phyloP scores from a whole-genome alignment of 1,140 invertebrate genomes.

The Pogonognathellus flavescens region DNA sequence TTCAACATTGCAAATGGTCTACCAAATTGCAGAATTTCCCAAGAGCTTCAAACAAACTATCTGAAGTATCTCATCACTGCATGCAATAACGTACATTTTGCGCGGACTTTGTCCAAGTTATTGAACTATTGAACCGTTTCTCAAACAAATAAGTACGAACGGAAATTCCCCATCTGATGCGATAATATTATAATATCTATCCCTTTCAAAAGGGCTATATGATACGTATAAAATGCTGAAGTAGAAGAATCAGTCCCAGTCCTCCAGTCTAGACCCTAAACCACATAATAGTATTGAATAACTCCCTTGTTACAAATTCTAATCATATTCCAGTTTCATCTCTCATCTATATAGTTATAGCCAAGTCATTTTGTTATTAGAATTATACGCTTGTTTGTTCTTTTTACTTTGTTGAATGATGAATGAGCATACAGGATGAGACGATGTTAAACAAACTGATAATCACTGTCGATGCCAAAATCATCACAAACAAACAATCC shows the following conservation, averaged over 20 bases:
- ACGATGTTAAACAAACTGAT: too few relatives aligned
- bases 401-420: too few relatives aligned
- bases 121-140: constrained; percentile 8
- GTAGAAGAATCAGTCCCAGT: neutral
- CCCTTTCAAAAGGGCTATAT: neutral
- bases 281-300: too few relatives aligned
- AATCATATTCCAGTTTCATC: too few relatives aligned
- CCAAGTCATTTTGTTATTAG: too few relatives aligned
- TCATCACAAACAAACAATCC: too few relatives aligned
- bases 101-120: constrained; percentile 16
- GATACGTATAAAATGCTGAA: neutral
- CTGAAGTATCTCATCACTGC: neutral
- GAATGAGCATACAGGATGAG: too few relatives aligned
- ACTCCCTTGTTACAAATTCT: too few relatives aligned
- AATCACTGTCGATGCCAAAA: too few relatives aligned
- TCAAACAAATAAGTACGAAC: constrained; percentile 46
- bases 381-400: too few relatives aligned
- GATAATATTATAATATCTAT: constrained; percentile 36
- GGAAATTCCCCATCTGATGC: neutral
- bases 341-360: too few relatives aligned
- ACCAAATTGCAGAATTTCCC: constrained; percentile 44
- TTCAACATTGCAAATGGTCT: constrained; percentile 41
- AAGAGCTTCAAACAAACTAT: constrained; percentile 34
- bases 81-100: neutral
- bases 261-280: neutral